phyloP scores from a whole-genome alignment of 2,113 vertebrate genomes.

The Thinocorus orbignyianus region DNA sequence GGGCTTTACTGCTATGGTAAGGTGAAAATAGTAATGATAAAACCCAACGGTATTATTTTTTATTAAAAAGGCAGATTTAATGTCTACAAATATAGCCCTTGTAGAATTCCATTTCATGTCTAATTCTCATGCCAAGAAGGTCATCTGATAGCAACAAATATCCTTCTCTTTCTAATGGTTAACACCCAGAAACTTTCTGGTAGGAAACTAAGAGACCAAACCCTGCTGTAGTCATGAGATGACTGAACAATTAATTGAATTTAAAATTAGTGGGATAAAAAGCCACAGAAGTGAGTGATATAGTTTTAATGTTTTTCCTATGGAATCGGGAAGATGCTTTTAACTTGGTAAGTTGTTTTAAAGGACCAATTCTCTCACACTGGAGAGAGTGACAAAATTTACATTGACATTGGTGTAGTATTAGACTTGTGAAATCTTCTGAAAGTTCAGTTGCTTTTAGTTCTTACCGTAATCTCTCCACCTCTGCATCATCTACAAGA shows the following conservation, averaged over 20 bases:
- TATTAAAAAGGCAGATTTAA: neutral
- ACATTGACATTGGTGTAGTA: too few species aligned
- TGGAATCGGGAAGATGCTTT: neutral
- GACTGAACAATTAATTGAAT: neutral
- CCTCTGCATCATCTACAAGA: conserved; percentile 96
- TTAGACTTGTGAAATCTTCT: neutral
- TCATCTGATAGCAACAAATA: neutral
- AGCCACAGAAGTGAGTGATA: neutral
- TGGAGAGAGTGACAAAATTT: too few species aligned
- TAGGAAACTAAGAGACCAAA: neutral
- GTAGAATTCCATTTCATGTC: neutral
- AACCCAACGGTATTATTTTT: neutral
- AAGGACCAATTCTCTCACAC: neutral
- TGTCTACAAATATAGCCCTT: neutral
- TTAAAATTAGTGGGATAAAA: neutral
- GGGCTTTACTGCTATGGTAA: neutral
- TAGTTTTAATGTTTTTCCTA: neutral
- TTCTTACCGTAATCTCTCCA: conserved; percentile 91
- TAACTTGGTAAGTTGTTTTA: neutral
- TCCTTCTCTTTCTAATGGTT: neutral
- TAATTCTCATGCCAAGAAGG: neutral
- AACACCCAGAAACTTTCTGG: neutral
- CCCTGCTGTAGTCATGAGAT: neutral
- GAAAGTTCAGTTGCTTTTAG: neutral
- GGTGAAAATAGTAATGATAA: neutral